Conservation (phyloP, 2,888 invertebrate species). For the Orthosia gracilis region DNA sequence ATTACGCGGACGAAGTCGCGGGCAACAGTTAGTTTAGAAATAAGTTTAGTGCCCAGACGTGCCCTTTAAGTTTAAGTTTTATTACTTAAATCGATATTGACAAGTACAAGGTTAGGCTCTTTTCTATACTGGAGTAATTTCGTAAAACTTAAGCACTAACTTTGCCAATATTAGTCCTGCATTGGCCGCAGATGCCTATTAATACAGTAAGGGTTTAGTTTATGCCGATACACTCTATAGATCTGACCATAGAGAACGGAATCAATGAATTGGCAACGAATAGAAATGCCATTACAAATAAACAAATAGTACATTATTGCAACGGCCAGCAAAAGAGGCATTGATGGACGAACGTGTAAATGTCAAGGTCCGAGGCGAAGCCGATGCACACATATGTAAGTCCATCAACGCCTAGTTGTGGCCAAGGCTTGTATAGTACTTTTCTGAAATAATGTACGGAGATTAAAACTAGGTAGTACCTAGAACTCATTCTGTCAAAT, state of each 20-base stretch:
- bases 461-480: too few relatives aligned
- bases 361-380: too few relatives aligned
- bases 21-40: background rate
- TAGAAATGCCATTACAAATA: too few relatives aligned
- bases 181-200: constrained; percentile 35
- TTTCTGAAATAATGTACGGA: too few relatives aligned
- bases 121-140: constrained; percentile 38
- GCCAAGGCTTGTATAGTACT: too few relatives aligned
- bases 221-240: constrained; percentile 19
- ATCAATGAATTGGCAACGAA: background rate
- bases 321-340: too few relatives aligned
- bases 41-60: constrained; percentile 20
- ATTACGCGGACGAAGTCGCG: too few relatives aligned
- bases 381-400: too few relatives aligned
- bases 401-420: too few relatives aligned
- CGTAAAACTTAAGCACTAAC: constrained; percentile 49
- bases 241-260: background rate
- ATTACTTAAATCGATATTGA: constrained; percentile 46
- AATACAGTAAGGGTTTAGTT: constrained; percentile 31
- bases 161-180: constrained; percentile 41
- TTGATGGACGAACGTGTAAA: too few relatives aligned
- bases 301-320: too few relatives aligned
- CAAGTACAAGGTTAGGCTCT: constrained; percentile 38
- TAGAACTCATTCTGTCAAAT: too few relatives aligned
- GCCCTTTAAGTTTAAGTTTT: constrained; percentile 30